Base-by-base conservation (phyloP, 35 echinoderm and acorn worm genomes). In the Nesometra sesokonis region DNA sequence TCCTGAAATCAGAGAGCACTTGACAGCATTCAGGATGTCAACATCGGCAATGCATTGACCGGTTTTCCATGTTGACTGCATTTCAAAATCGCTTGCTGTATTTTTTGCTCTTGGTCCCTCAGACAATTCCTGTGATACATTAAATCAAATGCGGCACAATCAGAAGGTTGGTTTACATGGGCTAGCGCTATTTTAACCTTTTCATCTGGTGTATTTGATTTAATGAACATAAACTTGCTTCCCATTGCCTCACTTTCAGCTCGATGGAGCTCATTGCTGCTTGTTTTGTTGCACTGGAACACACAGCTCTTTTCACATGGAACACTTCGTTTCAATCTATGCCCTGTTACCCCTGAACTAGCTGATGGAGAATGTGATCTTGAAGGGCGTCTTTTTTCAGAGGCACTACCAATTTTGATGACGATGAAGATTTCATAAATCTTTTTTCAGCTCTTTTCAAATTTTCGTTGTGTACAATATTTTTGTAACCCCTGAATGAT, bases 371-470 rank as follows among this genome's bases (percentile, higher is more conserved):
- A 57, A 30, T 47, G 36, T 46, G 87, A 89, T 76, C 46, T 82
- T 82, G 80, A 83, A 34, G 79, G 87, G 8, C 86, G 86, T 38
- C 80, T 79, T 57, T 89, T 43, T 89, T 89, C 47, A 79, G 80
- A 5, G 87, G 79, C 0, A 77, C 80, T 89, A 81, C 77, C 37
- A 36, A 11, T 32, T 35, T 88, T 38, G 87, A 89, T 34, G 37
- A 57, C 29, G 31, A 47, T 83, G 36, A 89, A 29, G 35, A 79
- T 31, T 89, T 40, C 21, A 3, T 0, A 57, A 89, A 89, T 40
- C 87, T 82, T 35, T 89, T 89, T 80, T 89, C 87, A 78, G 87
- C 87, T 32, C 87, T 89, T 83, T 88, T 82, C 34, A 88, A 36
- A 43, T 89, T 89, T 36, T 89, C 79, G 52, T 37, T 83, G 67